phyloP scores from a whole-genome alignment of 2,113 vertebrate genomes.

The Suricata suricatta region DNA sequence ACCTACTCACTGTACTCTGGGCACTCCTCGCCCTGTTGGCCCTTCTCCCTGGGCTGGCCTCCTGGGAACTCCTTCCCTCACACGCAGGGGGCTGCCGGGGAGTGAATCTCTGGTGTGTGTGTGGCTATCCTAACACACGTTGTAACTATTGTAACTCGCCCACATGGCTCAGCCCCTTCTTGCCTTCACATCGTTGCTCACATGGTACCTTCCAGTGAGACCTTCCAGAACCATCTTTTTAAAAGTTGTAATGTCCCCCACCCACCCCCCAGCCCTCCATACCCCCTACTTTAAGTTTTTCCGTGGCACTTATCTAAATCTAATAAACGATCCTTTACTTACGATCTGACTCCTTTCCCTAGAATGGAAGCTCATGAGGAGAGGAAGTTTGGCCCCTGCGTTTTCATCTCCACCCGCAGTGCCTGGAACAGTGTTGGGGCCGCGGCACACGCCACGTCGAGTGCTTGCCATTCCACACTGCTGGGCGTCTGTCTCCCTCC shows the following conservation, averaged over 20 bases:
- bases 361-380: not conserved
- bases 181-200: not conserved
- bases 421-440: not conserved
- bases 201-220: not conserved
- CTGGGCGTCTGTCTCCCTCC: not conserved
- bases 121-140: not conserved
- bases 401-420: not conserved
- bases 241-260: not conserved
- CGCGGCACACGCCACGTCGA: rapidly evolving
- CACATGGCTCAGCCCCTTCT: not conserved
- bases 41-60: not conserved
- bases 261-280: no score
- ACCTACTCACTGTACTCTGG: not conserved
- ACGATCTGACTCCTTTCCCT: not conserved
- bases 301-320: not conserved
- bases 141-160: not conserved
- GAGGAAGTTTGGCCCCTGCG: not conserved
- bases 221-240: not conserved
- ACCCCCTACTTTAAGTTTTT: not conserved
- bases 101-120: not conserved
- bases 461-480: not conserved
- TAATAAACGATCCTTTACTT: not conserved
- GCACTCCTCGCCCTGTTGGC: not conserved
- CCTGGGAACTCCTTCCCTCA: not conserved
- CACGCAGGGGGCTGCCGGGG: not conserved